Base-by-base conservation (phyloP, 2,888 invertebrate genomes). In the Brachypalpus laphriformis region DNA sequence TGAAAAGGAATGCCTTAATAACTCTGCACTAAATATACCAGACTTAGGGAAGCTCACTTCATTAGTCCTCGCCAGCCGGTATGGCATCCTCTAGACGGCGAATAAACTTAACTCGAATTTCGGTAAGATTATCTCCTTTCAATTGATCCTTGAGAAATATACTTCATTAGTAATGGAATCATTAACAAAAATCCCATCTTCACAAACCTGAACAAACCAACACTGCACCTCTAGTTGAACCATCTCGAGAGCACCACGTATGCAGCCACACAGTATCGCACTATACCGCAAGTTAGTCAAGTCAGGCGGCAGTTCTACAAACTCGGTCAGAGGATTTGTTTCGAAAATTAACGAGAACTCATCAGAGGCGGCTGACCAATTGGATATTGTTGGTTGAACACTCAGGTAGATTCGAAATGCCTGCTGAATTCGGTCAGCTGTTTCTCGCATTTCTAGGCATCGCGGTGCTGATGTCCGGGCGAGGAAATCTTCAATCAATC, bases 171-270 rank as follows among this genome's bases (percentile, higher is more conserved):
- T 28, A 7, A 31, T 25, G 22, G 11, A 25, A 34, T 28, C 28
- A 59, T 45, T 71, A 66, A 28, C 9, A 22, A 8, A 70, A 47
- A n/a, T n/a, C 34, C n/a, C 49, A 20, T 57, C 2, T 18, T 5
- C 59, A 78, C 87, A 80, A 90, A 94, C 94, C 93, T 95, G 95
- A 1, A 97, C 96, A 93, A 99, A 98, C 96, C 97, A 97, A 88
- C 97, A 96, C 89, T 97, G 96, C 5, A 99, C 97, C 92, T 99
- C 99, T 91, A 99, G 94, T 91, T 99, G 99, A 45, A 99, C 98
- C 98, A 99, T 99, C 94, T 99, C 99, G 89, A 99, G 93, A 7
- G 99, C 98, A 16, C 99, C 99, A 83, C 98, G 94, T 72, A 97
- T 94, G 31, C 96, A 95, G 0, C 99, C 99, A 82, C 98, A 97